Conservation (phyloP, 2,113 vertebrate species). For the Mobula hypostoma region DNA sequence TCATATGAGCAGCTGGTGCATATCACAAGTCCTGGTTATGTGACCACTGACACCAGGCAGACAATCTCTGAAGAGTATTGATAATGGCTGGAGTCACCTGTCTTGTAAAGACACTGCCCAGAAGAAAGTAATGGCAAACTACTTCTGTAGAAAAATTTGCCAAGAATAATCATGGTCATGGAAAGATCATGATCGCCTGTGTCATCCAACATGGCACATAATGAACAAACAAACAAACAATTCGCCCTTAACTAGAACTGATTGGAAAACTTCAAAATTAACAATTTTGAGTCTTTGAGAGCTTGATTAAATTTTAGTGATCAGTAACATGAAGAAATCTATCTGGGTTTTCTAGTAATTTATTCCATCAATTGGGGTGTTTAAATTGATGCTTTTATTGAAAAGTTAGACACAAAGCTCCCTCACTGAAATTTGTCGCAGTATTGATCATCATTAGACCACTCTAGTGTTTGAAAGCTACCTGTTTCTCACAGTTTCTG, state of each 20-base stretch:
- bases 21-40: too few relatives aligned
- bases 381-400: background rate
- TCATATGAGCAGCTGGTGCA: too few relatives aligned
- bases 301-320: background rate
- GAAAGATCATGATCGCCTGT: too few relatives aligned
- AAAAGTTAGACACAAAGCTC: background rate
- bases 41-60: too few relatives aligned
- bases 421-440: constrained; percentile 48
- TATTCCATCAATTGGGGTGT: background rate
- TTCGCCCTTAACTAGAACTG: background rate
- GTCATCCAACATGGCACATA: too few relatives aligned
- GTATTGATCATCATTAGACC: constrained; percentile 47
- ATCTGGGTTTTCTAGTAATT: background rate
- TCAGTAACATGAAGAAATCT: background rate
- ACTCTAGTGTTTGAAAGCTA: constrained; percentile 64
- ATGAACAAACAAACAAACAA: too few relatives aligned
- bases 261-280: background rate
- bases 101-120: too few relatives aligned
- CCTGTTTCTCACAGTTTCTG: constrained; percentile 74
- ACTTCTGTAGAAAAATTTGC: too few relatives aligned
- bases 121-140: too few relatives aligned
- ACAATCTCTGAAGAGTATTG: too few relatives aligned
- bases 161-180: too few relatives aligned
- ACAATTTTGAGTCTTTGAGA: background rate
- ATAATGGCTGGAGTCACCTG: too few relatives aligned